Base-by-base conservation (phyloP, 2,797 vertebrate genomes). In the Diplodus sargus region DNA sequence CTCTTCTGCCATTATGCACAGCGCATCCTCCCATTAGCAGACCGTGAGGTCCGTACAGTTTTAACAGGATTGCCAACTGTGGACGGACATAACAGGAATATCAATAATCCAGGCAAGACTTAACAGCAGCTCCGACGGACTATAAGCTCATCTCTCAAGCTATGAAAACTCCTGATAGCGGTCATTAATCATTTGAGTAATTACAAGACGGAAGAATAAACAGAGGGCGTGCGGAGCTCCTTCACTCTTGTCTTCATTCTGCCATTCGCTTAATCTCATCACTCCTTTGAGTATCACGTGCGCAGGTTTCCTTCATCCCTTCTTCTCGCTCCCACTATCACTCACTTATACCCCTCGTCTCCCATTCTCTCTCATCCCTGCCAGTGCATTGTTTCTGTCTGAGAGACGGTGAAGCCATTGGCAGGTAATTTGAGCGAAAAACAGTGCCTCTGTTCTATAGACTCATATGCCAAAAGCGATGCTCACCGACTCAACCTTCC, bases 111-210 rank as follows among this genome's bases (percentile, higher is more conserved):
- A 60, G 51, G 75, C 74, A 74, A 80, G 82, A 84, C 51, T 61
- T 80, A 70, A 69, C 61, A 64, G 72, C 49, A 30, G 25, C 75
- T 62, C 77, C 51, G 42, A 65, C 57, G 65, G 85, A 90, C 81
- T 62, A 28, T 73, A 68, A 73, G 68, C 77, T 82, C 54, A 70
- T 83, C 59, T 78, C 71, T 79, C 82, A 70, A 10, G 65, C 58
- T 58, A 71, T 68, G 56, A 84, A 85, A 84, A 78, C 57, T 48
- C 64, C 59, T 80, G 76, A 90, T 83, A 51, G 78, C 4, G 9
- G 64, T 47, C 84, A 85, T 91, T 89, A 87, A 88, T 92, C 88
- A 90, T 67, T 66, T 18, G 43, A 22, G 67, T 91, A 83, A 91
- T 91, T 87, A 85, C 63, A 6, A 83, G 73, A 81, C 70, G 18